A percentile compares a stretch with the other conserved stretches of the same genome.
Conservation (phyloP, 2,888 invertebrate genomes). For the Osmoderma eremita region DNA sequence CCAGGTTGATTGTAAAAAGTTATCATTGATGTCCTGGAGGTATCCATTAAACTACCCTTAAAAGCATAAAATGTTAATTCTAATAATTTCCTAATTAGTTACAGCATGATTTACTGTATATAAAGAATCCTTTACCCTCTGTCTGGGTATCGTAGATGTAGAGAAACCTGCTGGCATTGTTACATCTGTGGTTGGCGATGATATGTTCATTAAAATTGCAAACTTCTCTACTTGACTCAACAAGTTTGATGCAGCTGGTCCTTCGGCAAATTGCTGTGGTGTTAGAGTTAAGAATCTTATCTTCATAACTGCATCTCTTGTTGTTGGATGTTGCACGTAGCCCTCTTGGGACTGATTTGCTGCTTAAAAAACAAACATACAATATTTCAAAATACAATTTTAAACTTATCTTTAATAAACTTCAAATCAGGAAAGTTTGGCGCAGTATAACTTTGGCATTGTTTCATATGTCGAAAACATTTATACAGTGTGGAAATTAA, state of each 20-base stretch:
- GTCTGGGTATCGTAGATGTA: conserved; percentile 56
- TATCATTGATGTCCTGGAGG: conserved; percentile 59
- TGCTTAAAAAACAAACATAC: conserved; percentile 34
- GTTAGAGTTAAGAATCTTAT: conserved; percentile 82
- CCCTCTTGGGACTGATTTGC: conserved; percentile 50
- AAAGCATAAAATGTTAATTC: neutral
- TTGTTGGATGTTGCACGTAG: conserved; percentile 58
- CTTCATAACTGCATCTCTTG: conserved; percentile 77
- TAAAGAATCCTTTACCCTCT: conserved; percentile 36
- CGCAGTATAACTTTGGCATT: too few species aligned
- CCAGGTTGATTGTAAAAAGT: conserved; percentile 52
- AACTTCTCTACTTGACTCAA: conserved; percentile 82
- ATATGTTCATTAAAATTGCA: conserved; percentile 84
- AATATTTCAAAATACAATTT: too few species aligned
- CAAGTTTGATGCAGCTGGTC: conserved; percentile 79
- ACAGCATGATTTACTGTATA: conserved; percentile 30
- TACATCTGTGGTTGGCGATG: conserved; percentile 74
- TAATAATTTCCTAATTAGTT: neutral
- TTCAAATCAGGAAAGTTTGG: too few species aligned
- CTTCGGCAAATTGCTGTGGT: conserved; percentile 85
- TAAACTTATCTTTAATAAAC: too few species aligned
- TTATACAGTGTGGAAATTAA: too few species aligned
- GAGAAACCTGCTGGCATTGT: conserved; percentile 82
- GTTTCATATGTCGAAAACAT: too few species aligned
- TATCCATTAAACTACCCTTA: conserved; percentile 57